A percentile compares a stretch with the other conserved stretches of the same genome.
Evolutionary conservation across 2,888 invertebrate species (phyloP).

Genomic region (Orthosia gothica): DNA sequence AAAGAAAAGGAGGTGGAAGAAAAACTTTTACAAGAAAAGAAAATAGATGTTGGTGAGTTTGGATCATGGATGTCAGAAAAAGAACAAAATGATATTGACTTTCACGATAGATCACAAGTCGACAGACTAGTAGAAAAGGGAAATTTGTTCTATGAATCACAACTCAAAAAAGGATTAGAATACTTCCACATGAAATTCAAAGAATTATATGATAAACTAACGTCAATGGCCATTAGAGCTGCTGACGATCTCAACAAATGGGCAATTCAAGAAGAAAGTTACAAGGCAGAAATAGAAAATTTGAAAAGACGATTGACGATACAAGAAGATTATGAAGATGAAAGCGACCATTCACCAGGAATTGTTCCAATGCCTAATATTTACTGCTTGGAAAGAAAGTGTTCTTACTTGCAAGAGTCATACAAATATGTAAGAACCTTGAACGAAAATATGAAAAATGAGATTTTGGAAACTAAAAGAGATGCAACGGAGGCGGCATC

Average conservation of each 20-base stretch:
- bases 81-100: constrained; percentile 75
- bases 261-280: constrained; percentile 86
- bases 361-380: constrained; percentile 74
- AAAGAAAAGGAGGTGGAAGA: constrained; percentile 66
- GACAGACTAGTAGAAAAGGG: constrained; percentile 73
- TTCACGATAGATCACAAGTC: constrained; percentile 76
- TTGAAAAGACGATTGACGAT: constrained; percentile 76
- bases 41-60: constrained; percentile 75
- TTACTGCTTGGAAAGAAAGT: constrained; percentile 83
- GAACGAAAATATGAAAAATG: constrained; percentile 90
- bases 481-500: constrained; percentile 84
- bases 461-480: constrained; percentile 87
- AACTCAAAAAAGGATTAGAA: constrained; percentile 81
- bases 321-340: constrained; percentile 79
- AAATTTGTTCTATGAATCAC: constrained; percentile 79
- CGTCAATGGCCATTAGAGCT: constrained; percentile 83
- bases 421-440: constrained; percentile 87
- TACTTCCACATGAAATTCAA: constrained; percentile 88
- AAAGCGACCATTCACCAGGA: constrained; percentile 85
- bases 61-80: constrained; percentile 83
- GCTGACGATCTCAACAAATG: constrained; percentile 86
- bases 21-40: constrained; percentile 48
- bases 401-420: constrained; percentile 85
- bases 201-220: constrained; percentile 86
- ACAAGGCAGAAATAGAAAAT: constrained; percentile 86